phyloP scores from a whole-genome alignment of 2,113 vertebrate genomes.

The Chaetura pelagica region DNA sequence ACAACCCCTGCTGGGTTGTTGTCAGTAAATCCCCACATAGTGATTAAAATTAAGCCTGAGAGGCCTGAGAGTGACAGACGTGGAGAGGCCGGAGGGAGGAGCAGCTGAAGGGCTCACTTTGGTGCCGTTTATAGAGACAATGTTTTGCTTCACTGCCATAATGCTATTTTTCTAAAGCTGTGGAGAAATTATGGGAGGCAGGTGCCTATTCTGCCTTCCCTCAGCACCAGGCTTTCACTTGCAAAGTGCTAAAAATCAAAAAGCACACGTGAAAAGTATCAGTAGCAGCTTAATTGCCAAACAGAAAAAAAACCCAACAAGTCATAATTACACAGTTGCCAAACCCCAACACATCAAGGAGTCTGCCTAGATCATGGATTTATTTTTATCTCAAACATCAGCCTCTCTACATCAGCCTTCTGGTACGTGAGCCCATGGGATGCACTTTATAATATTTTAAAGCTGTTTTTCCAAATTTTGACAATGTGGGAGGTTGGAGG shows the following conservation, averaged over 20 bases:
- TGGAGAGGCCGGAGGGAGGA: neutral
- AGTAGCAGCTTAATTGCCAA: neutral
- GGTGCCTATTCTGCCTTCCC: neutral
- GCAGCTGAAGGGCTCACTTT: neutral
- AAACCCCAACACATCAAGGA: neutral
- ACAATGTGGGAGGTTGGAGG: neutral
- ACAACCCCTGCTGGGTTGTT: fast-evolving
- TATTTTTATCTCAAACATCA: neutral
- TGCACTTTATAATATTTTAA: neutral
- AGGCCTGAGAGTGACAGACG: no score
- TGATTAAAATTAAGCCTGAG: neutral
- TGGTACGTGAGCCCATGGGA: neutral
- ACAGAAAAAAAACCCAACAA: neutral
- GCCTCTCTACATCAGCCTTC: neutral
- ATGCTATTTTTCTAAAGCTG: neutral
- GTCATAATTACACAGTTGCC: neutral
- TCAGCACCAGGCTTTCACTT: neutral
- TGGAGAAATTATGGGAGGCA: neutral
- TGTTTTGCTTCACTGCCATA: neutral
- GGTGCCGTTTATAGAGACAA: neutral
- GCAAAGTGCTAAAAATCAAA: neutral
- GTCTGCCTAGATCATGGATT: neutral
- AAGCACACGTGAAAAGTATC: neutral
- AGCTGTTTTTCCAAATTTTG: neutral
- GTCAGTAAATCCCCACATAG: neutral